These are phyloP conservation scores for Coracias cyanogaster DNA, from an alignment of 2,797 vertebrate genomes.

Conservation along the genomic window DNA sequence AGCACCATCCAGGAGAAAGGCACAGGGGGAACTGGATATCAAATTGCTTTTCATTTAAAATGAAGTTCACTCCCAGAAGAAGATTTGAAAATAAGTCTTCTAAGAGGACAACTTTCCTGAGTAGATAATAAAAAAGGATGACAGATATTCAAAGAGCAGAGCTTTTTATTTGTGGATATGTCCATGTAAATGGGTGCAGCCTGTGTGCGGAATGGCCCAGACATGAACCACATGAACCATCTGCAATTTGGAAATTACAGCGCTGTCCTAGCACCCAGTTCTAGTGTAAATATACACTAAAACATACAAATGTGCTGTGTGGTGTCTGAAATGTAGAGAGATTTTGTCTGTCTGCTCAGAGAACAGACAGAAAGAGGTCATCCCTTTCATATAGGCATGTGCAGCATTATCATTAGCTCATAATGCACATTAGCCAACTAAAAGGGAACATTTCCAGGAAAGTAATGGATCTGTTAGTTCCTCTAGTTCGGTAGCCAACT, in stretches of 20 bases:
- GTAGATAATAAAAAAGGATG: neutral
- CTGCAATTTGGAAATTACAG: constrained; percentile 26
- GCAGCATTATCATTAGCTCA: constrained; percentile 43
- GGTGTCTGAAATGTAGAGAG: constrained; percentile 52
- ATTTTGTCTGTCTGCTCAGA: constrained; percentile 52
- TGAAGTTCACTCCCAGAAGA: neutral
- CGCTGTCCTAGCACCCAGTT: constrained; percentile 25
- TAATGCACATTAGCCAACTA: constrained; percentile 45
- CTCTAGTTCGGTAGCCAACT: constrained; percentile 55
- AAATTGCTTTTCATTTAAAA: constrained; percentile 8
- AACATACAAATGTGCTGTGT: constrained; percentile 14
- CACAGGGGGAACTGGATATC: neutral
- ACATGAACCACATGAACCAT: constrained; percentile 62
- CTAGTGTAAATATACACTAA: constrained; percentile 41
- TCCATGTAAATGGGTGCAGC: neutral
- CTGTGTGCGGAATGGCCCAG: neutral
- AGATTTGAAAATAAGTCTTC: constrained; percentile 3
- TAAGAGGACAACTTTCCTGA: neutral
- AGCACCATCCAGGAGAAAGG: neutral
- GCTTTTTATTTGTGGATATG: neutral
- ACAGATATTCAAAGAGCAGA: neutral
- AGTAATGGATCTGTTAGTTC: constrained; percentile 59
- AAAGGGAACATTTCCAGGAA: constrained; percentile 64
- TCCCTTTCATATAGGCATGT: constrained; percentile 26
- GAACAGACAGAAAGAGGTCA: constrained; percentile 51